A percentile compares a stretch with the other conserved stretches of the same genome.
Conservation (phyloP, 37 sponge, comb jelly and placozoan genomes). For the Spongilla lacustris region DNA sequence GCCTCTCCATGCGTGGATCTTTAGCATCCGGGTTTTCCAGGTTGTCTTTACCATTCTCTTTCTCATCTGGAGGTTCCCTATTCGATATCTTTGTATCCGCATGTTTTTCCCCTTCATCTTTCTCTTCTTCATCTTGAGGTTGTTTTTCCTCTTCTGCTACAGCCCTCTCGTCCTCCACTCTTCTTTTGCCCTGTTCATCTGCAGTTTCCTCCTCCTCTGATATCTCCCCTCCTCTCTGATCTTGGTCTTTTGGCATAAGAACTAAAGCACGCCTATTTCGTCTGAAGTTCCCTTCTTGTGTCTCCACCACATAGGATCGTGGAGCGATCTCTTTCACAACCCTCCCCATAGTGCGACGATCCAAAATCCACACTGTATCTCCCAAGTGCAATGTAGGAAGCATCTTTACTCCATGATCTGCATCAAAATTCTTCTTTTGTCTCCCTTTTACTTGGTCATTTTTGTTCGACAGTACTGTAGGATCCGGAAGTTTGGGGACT, state of each 20-base stretch:
- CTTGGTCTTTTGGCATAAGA: neutral
- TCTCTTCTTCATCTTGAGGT: too few relatives aligned
- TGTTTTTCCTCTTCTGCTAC: too few relatives aligned
- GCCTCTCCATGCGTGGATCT: too few relatives aligned
- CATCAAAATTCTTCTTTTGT: slow-evolving; percentile 34
- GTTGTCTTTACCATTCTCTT: too few relatives aligned
- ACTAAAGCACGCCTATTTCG: slow-evolving; percentile 30
- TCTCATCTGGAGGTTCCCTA: too few relatives aligned
- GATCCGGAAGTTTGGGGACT: slow-evolving; percentile 30
- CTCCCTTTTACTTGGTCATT: slow-evolving; percentile 16
- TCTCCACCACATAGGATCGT: slow-evolving; percentile 23
- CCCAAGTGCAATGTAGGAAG: slow-evolving; percentile 22
- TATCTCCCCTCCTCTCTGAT: too few relatives aligned
- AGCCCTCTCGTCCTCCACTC: too few relatives aligned
- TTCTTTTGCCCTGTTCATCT: too few relatives aligned
- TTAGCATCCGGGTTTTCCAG: too few relatives aligned
- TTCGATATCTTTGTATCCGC: too few relatives aligned
- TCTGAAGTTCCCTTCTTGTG: neutral
- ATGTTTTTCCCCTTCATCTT: too few relatives aligned
- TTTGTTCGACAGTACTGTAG: neutral
- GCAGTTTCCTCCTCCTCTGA: too few relatives aligned
- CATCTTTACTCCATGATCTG: slow-evolving; percentile 10
- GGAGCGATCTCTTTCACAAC: slow-evolving; percentile 27
- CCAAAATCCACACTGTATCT: slow-evolving; percentile 44
- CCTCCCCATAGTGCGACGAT: slow-evolving; percentile 8